A percentile compares a stretch with the other conserved stretches of the same genome.
phyloP scores from a whole-genome alignment of 2,113 vertebrate species.

The Probosciger aterrimus region DNA sequence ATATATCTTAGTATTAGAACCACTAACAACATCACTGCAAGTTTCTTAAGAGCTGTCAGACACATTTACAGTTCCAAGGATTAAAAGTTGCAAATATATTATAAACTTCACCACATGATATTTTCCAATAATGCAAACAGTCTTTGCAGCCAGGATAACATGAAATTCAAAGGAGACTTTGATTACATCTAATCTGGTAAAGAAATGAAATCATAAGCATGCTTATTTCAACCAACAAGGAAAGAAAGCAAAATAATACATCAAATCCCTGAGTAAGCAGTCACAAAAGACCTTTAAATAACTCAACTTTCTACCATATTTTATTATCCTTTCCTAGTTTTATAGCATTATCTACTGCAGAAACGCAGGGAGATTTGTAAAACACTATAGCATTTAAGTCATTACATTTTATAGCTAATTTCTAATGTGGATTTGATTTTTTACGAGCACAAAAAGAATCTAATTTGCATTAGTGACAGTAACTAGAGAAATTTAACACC shows the following conservation, averaged over 20 bases:
- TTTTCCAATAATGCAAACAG: constrained; percentile 67
- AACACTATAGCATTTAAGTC: constrained; percentile 87
- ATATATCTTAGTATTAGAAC: neutral
- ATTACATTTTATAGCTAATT: constrained; percentile 89
- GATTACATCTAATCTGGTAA: constrained; percentile 68
- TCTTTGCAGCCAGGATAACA: constrained; percentile 52
- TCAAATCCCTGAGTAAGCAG: constrained; percentile 75
- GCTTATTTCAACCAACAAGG: constrained; percentile 64
- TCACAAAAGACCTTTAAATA: constrained; percentile 84
- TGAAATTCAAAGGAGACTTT: constrained; percentile 70
- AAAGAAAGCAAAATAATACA: constrained; percentile 67
- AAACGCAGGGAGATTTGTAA: constrained; percentile 84
- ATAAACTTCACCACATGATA: constrained; percentile 54
- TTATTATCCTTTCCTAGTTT: constrained; percentile 80
- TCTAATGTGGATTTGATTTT: constrained; percentile 89
- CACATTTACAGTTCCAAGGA: constrained; percentile 42
- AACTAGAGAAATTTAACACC: constrained; percentile 88
- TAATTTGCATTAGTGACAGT: constrained; percentile 89
- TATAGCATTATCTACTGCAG: constrained; percentile 77
- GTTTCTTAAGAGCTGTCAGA: constrained; percentile 55
- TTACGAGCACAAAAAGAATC: constrained; percentile 83
- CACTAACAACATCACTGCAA: constrained; percentile 34
- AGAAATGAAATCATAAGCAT: constrained; percentile 71
- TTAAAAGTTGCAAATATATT: constrained; percentile 70
- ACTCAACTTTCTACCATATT: constrained; percentile 78